These are phyloP conservation scores for Hoplias malabaricus DNA, from an alignment of 2,113 vertebrate genomes.

Conservation along the genomic window DNA sequence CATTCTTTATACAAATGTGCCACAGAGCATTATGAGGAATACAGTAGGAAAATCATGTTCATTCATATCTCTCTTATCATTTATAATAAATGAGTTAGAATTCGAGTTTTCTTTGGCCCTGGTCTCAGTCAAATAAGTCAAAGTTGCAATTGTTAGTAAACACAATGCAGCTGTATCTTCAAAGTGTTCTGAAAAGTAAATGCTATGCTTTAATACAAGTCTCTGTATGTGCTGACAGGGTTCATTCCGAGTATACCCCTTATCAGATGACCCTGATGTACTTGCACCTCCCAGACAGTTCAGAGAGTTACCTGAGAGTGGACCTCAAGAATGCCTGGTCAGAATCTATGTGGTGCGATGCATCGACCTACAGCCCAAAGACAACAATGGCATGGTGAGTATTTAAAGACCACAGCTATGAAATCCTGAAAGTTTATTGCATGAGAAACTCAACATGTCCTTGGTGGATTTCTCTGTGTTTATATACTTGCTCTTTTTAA, in stretches of 20 bases:
- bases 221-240: slow-evolving; percentile 71
- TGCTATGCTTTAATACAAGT: background rate
- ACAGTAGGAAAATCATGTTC: background rate
- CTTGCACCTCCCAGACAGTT: slow-evolving; percentile 87
- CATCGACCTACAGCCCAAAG: slow-evolving; percentile 90
- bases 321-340: slow-evolving; percentile 90
- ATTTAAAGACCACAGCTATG: background rate
- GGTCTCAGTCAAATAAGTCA: background rate
- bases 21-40: background rate
- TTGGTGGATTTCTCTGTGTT: background rate
- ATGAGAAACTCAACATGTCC: background rate
- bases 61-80: no score
- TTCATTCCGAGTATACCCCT: slow-evolving; percentile 87
- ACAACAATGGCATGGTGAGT: slow-evolving; percentile 91
- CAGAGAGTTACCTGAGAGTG: slow-evolving; percentile 89
- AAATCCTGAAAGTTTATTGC: background rate
- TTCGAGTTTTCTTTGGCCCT: background rate
- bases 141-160: background rate
- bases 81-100: no score
- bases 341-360: slow-evolving; percentile 85
- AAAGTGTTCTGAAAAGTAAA: background rate
- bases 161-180: background rate
- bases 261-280: slow-evolving; percentile 83
- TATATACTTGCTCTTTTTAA: background rate
- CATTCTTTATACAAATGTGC: no score